A percentile compares a stretch with the other conserved stretches of the same genome.
phyloP scores from a whole-genome alignment of 2,113 vertebrate genomes.

The Salvelinus fontinalis region DNA sequence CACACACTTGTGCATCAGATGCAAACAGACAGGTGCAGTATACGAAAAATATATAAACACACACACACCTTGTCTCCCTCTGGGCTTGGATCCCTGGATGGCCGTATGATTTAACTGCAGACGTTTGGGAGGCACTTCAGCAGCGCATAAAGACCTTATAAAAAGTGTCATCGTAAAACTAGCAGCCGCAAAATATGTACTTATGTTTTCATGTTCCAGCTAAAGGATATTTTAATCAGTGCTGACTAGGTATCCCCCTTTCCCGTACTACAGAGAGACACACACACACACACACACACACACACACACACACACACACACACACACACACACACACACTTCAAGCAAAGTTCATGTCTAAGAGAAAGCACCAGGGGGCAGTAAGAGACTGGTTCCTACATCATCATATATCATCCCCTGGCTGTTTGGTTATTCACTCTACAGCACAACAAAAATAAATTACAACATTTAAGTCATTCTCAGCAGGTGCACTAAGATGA shows the following conservation, averaged over 20 bases:
- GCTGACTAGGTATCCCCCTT: not conserved
- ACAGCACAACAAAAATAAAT: not conserved
- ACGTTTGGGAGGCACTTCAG: constrained; percentile 73
- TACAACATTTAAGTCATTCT: not conserved
- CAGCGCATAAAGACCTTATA: constrained; percentile 78
- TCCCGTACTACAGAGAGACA: no score
- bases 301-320: no score
- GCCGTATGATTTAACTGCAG: constrained; percentile 72
- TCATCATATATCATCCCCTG: not conserved
- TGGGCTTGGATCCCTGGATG: constrained; percentile 62
- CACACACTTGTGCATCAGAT: constrained; percentile 1
- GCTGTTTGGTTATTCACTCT: not conserved
- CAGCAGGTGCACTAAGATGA: no score
- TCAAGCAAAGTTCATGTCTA: not conserved
- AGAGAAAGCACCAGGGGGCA: constrained; percentile 67
- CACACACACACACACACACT: no score
- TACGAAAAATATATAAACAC: not conserved
- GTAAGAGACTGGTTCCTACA: constrained; percentile 58
- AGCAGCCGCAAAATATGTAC: constrained; percentile 79
- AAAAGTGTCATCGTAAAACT: constrained; percentile 78
- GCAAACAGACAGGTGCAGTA: constrained; percentile 15
- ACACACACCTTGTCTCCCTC: constrained; percentile 40
- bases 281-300: no score
- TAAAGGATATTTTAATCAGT: constrained; percentile 67
- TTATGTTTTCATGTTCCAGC: constrained; percentile 72